phyloP scores from a whole-genome alignment of 2,888 invertebrate genomes.

The Polietes domitor region DNA sequence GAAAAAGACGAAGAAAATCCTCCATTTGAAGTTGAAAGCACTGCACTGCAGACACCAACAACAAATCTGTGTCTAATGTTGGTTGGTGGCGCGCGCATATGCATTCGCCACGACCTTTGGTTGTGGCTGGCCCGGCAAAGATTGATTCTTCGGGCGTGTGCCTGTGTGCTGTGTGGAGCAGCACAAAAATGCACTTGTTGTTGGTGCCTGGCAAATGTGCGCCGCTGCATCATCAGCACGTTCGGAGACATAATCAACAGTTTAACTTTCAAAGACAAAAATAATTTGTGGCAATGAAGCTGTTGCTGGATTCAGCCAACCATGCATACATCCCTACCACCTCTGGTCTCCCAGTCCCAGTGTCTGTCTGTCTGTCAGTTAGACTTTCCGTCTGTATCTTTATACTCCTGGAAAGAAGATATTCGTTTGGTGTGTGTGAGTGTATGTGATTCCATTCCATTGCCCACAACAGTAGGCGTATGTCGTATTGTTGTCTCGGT shows the following conservation, averaged over 20 bases:
- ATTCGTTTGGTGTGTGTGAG: not conserved
- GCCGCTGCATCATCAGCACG: not conserved
- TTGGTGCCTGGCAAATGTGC: not conserved
- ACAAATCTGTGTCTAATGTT: conserved; percentile 31
- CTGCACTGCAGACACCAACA: not conserved
- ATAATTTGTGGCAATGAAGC: conserved; percentile 62
- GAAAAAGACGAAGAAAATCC: not conserved
- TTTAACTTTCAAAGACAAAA: conserved; percentile 63
- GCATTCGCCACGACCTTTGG: conserved; percentile 29
- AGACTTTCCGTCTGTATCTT: not conserved
- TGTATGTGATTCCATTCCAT: not conserved
- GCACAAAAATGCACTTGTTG: conserved; percentile 12
- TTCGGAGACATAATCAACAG: conserved; percentile 54
- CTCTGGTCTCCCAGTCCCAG: not conserved
- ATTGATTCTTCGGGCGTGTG: conserved; percentile 20
- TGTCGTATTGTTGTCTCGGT: not conserved
- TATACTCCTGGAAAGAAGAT: not conserved
- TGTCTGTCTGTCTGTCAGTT: not conserved
- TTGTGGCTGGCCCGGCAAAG: not conserved
- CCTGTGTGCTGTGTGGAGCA: not conserved
- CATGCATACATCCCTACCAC: too few relatives aligned
- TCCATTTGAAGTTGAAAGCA: not conserved
- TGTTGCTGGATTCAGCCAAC: not conserved
- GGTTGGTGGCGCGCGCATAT: conserved; percentile 4
- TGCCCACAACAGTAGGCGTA: conserved; percentile 13